Evolutionary conservation across 2,797 vertebrate genomes (phyloP), one percentile per base, ranked within the genome.

Genomic region (Coendou prehensilis): DNA sequence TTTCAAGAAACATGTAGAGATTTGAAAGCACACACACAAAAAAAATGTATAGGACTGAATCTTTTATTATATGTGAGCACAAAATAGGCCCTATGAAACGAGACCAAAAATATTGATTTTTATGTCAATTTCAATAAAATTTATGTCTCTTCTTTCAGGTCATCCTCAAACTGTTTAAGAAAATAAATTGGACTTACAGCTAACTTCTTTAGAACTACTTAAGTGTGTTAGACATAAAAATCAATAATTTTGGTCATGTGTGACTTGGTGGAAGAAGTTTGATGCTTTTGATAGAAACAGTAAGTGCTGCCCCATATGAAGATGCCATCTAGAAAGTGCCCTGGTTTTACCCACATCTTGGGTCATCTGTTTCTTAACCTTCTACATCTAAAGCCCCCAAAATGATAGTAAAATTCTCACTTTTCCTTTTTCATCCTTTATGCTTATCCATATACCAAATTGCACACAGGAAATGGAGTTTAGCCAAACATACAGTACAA

Each of bases 21-120:
- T 75, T 83, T 88, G 67, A 88, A 78, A 89, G 41, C 10, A 91
- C 50, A 23, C 14, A n/a, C 64, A 76, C 1, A 20, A 47, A 67
- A n/a, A 15, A 59, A n/a, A 71, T 2, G 26, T 30, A 26, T 6
- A 73, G 22, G 0, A 2, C 28, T 96, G 0, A 1, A 0, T 91
- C 30, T 90, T 95, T 67, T 93, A 30, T 93, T 73, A 47, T 93
- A 52, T 81, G 37, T 93, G 71, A 95, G 81, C 37, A 87, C 10
- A 94, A 67, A 54, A 76, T 89, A 11, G 18, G 11, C 37, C 52
- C 26, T 93, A 5, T 82, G 52, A 45, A 79, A 96, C 9, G 26
- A 26, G 41, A 47, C 23, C 71, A 28, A 9, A 28, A 75, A 11
- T 75, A 28, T 75, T 75, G 45, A 75, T 26, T 26, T 47, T 45